Evolutionary conservation across 2,113 vertebrate genomes (phyloP).

Genomic region (Ahaetulla prasina): DNA sequence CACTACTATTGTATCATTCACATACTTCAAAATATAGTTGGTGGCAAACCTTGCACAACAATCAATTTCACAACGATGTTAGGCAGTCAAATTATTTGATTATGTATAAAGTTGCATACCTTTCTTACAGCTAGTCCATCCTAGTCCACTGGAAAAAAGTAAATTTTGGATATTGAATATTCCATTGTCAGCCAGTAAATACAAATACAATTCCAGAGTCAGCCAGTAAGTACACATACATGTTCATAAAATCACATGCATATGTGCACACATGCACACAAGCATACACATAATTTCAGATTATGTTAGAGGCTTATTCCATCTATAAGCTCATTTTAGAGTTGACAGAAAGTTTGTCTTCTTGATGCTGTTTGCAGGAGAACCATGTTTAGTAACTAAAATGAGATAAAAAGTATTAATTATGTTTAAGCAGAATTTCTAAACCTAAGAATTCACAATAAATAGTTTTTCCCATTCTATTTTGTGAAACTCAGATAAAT

Average conservation of each 20-base stretch:
- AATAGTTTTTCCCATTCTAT: constrained; percentile 13
- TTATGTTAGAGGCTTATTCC: not conserved
- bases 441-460: not conserved
- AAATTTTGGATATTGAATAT: not conserved
- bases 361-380: not conserved
- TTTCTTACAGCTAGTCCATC: not conserved
- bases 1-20: not conserved
- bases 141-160: not conserved
- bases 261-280: not conserved
- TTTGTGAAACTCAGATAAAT: constrained; percentile 32
- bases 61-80: not conserved
- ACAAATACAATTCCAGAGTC: not conserved
- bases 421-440: not conserved
- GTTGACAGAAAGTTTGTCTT: not conserved
- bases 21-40: not conserved
- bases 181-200: not conserved
- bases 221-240: not conserved
- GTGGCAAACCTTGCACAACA: not conserved
- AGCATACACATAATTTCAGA: not conserved
- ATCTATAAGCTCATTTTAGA: not conserved
- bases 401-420: not conserved
- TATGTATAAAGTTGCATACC: not conserved
- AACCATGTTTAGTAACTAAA: not conserved
- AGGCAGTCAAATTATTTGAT: not conserved
- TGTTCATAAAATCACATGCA: not conserved